Percentiles rank a stretch among this genome's conserved stretches.
Evolutionary conservation across 2,113 vertebrate species (phyloP).

Genomic region (Melanocharis versteri): DNA sequence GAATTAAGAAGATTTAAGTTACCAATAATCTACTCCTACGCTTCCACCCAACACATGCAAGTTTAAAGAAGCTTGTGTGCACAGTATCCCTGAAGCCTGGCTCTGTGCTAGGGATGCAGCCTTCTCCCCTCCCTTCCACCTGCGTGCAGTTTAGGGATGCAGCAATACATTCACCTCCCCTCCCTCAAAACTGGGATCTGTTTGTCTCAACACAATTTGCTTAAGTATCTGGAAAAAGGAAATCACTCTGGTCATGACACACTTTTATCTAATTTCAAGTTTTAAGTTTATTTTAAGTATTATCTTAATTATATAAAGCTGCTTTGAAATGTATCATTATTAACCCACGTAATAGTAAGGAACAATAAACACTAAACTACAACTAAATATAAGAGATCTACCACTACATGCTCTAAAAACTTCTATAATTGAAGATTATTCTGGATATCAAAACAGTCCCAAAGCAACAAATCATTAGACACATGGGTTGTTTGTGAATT

Average conservation of each 20-base stretch:
- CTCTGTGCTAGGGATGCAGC: neutral
- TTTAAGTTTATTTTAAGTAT: neutral
- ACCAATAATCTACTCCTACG: neutral
- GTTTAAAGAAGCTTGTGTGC: neutral
- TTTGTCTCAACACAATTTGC: neutral
- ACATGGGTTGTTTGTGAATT: neutral
- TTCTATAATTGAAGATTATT: neutral
- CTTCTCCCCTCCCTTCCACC: neutral
- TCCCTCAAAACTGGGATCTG: accelerated
- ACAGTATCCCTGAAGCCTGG: neutral
- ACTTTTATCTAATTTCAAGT: neutral
- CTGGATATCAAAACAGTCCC: neutral
- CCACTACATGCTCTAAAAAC: neutral
- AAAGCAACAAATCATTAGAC: neutral
- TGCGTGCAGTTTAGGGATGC: neutral
- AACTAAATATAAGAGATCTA: neutral
- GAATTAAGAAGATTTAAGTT: neutral
- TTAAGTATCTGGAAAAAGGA: neutral
- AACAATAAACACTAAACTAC: neutral
- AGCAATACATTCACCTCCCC: neutral
- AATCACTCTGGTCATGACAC: neutral
- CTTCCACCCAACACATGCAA: neutral
- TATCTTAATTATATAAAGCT: neutral
- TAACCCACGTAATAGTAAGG: neutral
- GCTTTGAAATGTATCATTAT: neutral